These are phyloP conservation scores for Megaustenia siamemsis DNA, from an alignment of 2,888 invertebrate genomes.

Conservation along the genomic window DNA sequence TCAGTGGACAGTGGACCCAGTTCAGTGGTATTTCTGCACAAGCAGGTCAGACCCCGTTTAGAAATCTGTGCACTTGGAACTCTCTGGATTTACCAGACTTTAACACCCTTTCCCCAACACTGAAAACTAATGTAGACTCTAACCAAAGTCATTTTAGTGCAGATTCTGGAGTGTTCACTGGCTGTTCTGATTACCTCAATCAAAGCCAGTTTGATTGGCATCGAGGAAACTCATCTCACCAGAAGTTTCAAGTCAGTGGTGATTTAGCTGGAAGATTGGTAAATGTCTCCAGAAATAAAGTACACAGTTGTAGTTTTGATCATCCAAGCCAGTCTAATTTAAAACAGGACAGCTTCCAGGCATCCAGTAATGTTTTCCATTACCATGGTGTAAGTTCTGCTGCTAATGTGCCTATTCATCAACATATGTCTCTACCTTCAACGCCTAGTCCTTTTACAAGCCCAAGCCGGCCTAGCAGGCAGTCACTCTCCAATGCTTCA, in stretches of 20 bases:
- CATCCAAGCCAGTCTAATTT: conserved; percentile 3
- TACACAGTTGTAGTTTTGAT: neutral
- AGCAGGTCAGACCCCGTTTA: conserved; percentile 51
- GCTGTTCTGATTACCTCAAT: neutral
- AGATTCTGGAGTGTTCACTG: neutral
- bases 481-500: conserved; percentile 20
- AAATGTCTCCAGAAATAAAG: conserved; percentile 1
- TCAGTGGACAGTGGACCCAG: conserved; percentile 66
- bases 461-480: neutral
- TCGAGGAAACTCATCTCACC: neutral
- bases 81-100: conserved; percentile 49
- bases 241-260: conserved; percentile 17
- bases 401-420: conserved; percentile 14
- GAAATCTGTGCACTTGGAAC: conserved; percentile 54
- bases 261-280: conserved; percentile 33
- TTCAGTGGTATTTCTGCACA: conserved; percentile 70
- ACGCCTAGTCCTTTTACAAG: neutral
- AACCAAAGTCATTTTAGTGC: neutral
- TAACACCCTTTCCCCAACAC: conserved; percentile 13
- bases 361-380: conserved; percentile 6
- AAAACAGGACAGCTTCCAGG: conserved; percentile 4
- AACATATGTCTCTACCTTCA: conserved; percentile 28
- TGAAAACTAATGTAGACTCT: neutral
- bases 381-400: neutral
- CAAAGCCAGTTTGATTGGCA: conserved; percentile 23